phyloP scores from a whole-genome alignment of 1,140 invertebrate genomes.

The Phthorimaea operculella region DNA sequence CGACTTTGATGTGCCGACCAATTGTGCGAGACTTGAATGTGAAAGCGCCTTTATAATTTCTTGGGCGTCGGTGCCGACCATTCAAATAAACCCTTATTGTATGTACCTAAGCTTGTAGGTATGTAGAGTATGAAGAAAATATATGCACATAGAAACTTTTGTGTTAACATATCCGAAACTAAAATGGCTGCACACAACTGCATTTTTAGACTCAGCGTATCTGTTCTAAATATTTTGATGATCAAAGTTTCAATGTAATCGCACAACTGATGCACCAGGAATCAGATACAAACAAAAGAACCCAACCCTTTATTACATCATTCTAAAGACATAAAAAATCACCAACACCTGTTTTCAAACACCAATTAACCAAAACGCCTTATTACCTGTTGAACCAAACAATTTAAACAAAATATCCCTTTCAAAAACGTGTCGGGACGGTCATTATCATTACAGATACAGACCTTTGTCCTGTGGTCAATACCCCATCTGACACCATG shows the following conservation, averaged over 20 bases:
- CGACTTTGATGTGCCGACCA: slow-evolving; percentile 60
- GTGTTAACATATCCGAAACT: no score
- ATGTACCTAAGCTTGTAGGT: slow-evolving; percentile 25
- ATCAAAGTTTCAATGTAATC: no score
- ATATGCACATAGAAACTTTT: neutral
- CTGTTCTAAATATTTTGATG: no score
- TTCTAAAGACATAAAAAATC: slow-evolving; percentile 13
- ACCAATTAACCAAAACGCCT: slow-evolving; percentile 21
- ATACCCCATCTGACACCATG: slow-evolving; percentile 54
- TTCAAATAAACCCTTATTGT: no score
- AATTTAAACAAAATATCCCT: slow-evolving; percentile 23
- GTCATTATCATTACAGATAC: no score
- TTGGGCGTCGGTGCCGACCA: slow-evolving; percentile 22
- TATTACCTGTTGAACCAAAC: slow-evolving; percentile 1
- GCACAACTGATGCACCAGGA: no score
- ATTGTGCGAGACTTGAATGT: slow-evolving; percentile 46
- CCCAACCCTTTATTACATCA: neutral
- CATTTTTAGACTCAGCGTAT: no score
- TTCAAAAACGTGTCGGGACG: slow-evolving; percentile 20
- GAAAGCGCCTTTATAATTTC: slow-evolving; percentile 58
- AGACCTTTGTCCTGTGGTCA: slow-evolving; percentile 43
- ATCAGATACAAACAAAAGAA: no score
- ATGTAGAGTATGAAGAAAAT: slow-evolving; percentile 38
- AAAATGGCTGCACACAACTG: no score
- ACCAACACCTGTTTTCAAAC: slow-evolving; percentile 22